Evolutionary conservation across 1,140 invertebrate species (phyloP), one percentile per base, ranked within the genome.

Genomic region (Leptoteleia sp.): DNA sequence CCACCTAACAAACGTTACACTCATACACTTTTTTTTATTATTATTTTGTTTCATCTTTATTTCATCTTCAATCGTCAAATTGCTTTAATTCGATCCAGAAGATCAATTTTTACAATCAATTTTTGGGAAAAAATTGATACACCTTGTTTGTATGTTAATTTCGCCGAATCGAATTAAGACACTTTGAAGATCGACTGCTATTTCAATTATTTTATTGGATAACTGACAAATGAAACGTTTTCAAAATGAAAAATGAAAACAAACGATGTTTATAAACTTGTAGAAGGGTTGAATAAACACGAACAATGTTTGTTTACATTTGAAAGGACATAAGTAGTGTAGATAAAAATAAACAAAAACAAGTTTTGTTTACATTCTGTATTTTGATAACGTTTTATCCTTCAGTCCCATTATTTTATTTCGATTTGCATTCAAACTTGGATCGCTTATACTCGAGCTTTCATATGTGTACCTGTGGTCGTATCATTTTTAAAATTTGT

Each of bases 1-100:
- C 89, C 89, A 90, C 88, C 89, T 89, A 89, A 89, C 88, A 89
- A 89, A 89, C 86, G 84, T 88, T 89, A 89, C 88, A 89, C 87
- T 89, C 88, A 86, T 87, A 88, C 86, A 87, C 48, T 33, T 35
- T 83, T 61, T 50, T 65, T 16, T 25, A 82, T 29, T 19, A 48
- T 25, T 38, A 2, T 47, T 37, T 25, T 48, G 1, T 42, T 38
- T 38, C 3, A 29, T 7, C 1, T 29, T 7, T 29, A 7, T 48
- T 25, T 27, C 5, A 48, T 9, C n/a, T 15, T 31, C 1, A 9
- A 5, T 33, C 42, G 6, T 31, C 16, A 12, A 48, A 25, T 0
- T 35, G 59, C n/a, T 33, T 65, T 11, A 35, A 59, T 8, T 37
- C 9, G 9, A 42, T 50, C 6, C 22, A 22, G 25, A 6, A 3